Base-by-base conservation (phyloP, 2,797 vertebrate species). In the Hydrocynus forskahlii region DNA sequence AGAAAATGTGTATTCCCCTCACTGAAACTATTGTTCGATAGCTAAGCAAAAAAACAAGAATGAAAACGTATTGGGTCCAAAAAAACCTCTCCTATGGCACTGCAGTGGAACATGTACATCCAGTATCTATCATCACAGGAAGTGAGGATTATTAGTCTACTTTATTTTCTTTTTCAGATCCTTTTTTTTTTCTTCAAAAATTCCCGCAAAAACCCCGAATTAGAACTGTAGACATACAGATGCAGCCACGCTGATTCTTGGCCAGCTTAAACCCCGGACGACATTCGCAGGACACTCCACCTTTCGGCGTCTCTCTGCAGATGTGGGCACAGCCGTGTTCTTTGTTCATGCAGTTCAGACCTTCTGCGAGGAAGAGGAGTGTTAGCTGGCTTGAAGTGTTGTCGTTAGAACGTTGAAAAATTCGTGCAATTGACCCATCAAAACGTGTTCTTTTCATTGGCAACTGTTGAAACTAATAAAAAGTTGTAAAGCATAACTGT, bases 341-440 rank as follows among this genome's bases (percentile, higher is more conserved):
- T 92, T 97, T 98, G 90, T 99, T 99, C 97, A 99, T 99, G 90
- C 98, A 99, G 95, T 95, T 99, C 94, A 98, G 93, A 84, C 98
- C 97, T 95, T 97, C 98, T 99, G 95, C 62, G 54, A 81, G 75
- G 43, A 85, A 82, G 79, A 85, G 72, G 60, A 78, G 59, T 14
- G 35, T 84, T 35, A 82, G 75, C 38, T 45, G 7, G 16, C 29
- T 64, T 19, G 5, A 64, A 10, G 54, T 14, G 52, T n/a, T 6
- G 17, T 52, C 12, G 13, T 4, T 13, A 13, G 12, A 52, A 52
- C 4, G 13, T 52, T 52, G 16, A 2, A 57, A 57, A 57, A 19
- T 57, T 1, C 2, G n/a, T n/a, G 19, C 54, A 19, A 57, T 5
- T 19, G 54, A 8, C 54, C 54, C 1, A 17, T 35, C 35, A 54